Evolutionary conservation across 2,888 invertebrate species (phyloP), one percentile per base, ranked within the genome.

Genomic region (Calameuta idolon): DNA sequence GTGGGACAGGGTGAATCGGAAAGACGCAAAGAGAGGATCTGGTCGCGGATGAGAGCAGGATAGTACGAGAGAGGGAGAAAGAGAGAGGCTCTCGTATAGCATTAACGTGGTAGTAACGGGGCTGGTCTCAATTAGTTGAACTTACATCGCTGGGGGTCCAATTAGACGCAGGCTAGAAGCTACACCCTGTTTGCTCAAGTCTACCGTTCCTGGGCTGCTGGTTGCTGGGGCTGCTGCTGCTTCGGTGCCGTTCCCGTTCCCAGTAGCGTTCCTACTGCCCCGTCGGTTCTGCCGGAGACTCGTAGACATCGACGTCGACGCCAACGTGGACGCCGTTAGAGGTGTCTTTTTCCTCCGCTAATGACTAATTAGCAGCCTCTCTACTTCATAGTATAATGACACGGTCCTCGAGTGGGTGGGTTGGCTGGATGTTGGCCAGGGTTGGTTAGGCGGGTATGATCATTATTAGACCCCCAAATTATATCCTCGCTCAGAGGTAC

Each of bases 91-190:
- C 55, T 55, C 55, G 55, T 55, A 9, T 55, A 55, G 55, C 55
- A 9, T 23, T 55, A 55, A 55, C 55, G 23, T 23, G 55, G 55
- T 71, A 34, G 78, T 78, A 78, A 78, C 75, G 75, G 75, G 79
- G 87, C 90, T 89, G 91, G 91, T 91, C 91, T 91, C 91, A 91
- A 91, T 91, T 91, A 91, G 90, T 89, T 87, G 87, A 91, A 91
- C 91, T 91, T 91, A 90, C 89, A 89, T 91, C 90, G 90, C 90
- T 89, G 88, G 90, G 55, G 89, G 91, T 91, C 91, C 91, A 91
- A 91, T 91, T 91, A 91, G 91, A 91, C 89, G 90, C 89, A 87
- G 89, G 88, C 88, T 87, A 89, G 89, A 85, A 89, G 88, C 87
- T 89, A 87, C 88, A 89, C 89, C 89, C 90, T 91, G 90, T 91